Evolutionary conservation across 2,113 vertebrate genomes (phyloP), one percentile per base, ranked within the genome.

Genomic region (Spea bombifrons): DNA sequence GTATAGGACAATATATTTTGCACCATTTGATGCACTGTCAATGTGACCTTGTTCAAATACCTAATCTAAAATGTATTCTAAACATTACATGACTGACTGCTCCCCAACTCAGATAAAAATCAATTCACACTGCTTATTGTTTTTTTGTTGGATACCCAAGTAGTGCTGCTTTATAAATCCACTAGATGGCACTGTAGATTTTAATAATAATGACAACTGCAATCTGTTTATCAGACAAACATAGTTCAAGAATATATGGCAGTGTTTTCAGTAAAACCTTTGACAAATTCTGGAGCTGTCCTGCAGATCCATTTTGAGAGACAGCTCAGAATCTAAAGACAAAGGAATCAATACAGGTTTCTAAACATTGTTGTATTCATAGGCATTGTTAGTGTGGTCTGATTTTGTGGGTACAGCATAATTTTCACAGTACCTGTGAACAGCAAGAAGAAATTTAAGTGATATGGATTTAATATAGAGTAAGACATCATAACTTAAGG

Each of bases 81-180:
- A 80, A 80, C 71, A 74, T 80, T 80, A 80, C 78, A 80, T 80
- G 78, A 80, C 71, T 80, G 78, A 80, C 78, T 80, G 78, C 78
- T 80, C 78, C 71, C 45, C 64, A 43, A 46, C 50, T 66, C 71
- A 74, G 71, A 74, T 80, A 74, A 66, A 74, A 74, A 80, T 73
- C 71, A 74, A 68, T 4, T 50, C 64, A 68, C 65, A 55, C 47
- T 74, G 52, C 65, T 67, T 47, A 61, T 73, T 57, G 48, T 80
- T 53, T 68, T 52, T 49, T 57, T 9, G n/a, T 15, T 4, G 50
- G 13, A 13, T 59, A 55, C 61, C 16, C 68, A n/a, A 16, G 6
- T 55, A 45, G 4, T 9, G 44, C 43, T 5, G 8, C 44, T 8
- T 46, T 10, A 45, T 61, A 59, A 68, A 74, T 73, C 78, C 78